Conservation (phyloP, 2,888 invertebrate species). For the Scaptomyza caliginosa region DNA sequence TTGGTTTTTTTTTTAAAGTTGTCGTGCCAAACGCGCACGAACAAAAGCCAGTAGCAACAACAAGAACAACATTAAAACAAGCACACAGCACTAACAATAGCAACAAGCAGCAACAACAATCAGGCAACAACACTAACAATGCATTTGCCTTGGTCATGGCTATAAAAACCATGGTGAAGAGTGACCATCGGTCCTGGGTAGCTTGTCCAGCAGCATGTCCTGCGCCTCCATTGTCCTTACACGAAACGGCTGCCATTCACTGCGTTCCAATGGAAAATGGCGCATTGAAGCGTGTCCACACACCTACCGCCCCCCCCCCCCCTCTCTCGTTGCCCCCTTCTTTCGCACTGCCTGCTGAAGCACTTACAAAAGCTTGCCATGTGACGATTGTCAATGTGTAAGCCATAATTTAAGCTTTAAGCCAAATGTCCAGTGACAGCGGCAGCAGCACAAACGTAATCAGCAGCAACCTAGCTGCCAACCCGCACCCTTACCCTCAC, state of each 20-base stretch:
- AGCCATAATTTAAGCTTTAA: slow-evolving; percentile 75
- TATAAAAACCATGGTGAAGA: slow-evolving; percentile 42
- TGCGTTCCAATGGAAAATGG: slow-evolving; percentile 46
- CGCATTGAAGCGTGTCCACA: slow-evolving; percentile 53
- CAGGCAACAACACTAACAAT: slow-evolving; percentile 9
- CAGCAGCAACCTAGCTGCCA: slow-evolving; percentile 19
- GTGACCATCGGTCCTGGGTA: slow-evolving; percentile 1
- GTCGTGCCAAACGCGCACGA: slow-evolving; percentile 29
- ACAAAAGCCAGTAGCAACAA: slow-evolving; percentile 45
- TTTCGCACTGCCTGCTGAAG: background rate
- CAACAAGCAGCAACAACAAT: slow-evolving; percentile 13
- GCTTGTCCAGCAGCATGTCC: slow-evolving; percentile 15
- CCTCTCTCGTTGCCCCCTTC: background rate
- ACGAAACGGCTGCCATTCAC: slow-evolving; percentile 35
- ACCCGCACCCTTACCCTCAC: background rate
- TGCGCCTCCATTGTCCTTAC: slow-evolving; percentile 61
- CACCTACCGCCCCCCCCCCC: background rate
- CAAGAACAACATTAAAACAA: slow-evolving; percentile 26
- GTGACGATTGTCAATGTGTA: slow-evolving; percentile 71
- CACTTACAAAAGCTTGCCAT: slow-evolving; percentile 48
- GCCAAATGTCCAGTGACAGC: slow-evolving; percentile 35
- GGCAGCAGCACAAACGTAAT: slow-evolving; percentile 38
- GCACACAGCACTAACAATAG: background rate
- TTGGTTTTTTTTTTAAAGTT: slow-evolving; percentile 5
- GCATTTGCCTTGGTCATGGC: slow-evolving; percentile 18